Conservation (phyloP, 2,888 invertebrate genomes). For the Ferdinandea cuprea region DNA sequence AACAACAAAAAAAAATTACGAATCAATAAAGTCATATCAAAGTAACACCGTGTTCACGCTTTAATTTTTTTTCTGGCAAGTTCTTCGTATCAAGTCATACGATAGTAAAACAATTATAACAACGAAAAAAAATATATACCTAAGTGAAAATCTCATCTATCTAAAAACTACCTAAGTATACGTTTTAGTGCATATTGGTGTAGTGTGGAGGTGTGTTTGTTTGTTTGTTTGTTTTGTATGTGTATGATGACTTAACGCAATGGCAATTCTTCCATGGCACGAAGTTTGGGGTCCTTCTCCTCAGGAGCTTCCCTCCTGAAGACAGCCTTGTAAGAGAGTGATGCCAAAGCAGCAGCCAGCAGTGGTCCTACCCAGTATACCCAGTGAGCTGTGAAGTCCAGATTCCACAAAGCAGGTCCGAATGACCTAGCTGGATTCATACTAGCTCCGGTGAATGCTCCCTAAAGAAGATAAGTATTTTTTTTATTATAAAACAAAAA, state of each 20-base stretch:
- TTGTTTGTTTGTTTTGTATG: neutral
- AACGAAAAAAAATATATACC: constrained; percentile 26
- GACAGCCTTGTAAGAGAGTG: constrained; percentile 83
- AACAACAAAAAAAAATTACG: constrained; percentile 11
- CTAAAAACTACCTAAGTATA: constrained; percentile 50
- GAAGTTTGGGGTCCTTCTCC: constrained; percentile 79
- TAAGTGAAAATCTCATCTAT: constrained; percentile 52
- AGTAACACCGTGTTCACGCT: neutral
- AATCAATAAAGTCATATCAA: constrained; percentile 3
- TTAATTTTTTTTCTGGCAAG: constrained; percentile 25
- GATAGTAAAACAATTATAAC: constrained; percentile 25
- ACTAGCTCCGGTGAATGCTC: constrained; percentile 88
- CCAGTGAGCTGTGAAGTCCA: constrained; percentile 88
- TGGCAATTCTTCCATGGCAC: constrained; percentile 81
- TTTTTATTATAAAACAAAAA: neutral
- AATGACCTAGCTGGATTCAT: constrained; percentile 89
- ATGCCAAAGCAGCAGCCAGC: constrained; percentile 81
- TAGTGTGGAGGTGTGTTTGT: neutral
- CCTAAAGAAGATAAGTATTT: constrained; percentile 84
- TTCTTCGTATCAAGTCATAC: constrained; percentile 23
- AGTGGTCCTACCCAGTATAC: constrained; percentile 88
- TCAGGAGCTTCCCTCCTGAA: constrained; percentile 81
- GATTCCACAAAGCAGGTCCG: constrained; percentile 89
- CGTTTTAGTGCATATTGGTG: constrained; percentile 24
- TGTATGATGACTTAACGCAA: constrained; percentile 78